Percentiles rank a stretch among this genome's conserved stretches.
phyloP scores from a whole-genome alignment of 2,888 invertebrate genomes.

The Catocala nupta region DNA sequence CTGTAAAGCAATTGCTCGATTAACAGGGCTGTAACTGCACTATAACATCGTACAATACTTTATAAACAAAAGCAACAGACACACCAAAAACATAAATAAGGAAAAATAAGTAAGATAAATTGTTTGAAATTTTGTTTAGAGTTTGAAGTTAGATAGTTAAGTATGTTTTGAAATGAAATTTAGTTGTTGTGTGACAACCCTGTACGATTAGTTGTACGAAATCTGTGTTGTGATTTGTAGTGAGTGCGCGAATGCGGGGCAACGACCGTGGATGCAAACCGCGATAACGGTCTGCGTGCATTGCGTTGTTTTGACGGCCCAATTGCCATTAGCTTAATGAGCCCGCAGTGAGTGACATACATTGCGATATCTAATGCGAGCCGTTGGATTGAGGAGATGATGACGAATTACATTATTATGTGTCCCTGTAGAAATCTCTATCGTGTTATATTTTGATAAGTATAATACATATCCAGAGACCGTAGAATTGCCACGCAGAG shows the following conservation, averaged over 20 bases:
- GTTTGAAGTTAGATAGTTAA: not conserved
- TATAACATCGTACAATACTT: too few species aligned
- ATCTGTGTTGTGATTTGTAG: conserved; percentile 78
- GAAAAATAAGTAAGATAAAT: too few species aligned
- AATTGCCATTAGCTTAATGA: conserved; percentile 66
- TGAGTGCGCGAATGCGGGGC: conserved; percentile 72
- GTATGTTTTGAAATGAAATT: too few species aligned
- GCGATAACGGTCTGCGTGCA: conserved; percentile 73
- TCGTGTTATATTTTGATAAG: too few species aligned
- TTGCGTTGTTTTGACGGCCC: conserved; percentile 67
- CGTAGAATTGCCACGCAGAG: too few species aligned
- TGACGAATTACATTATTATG: too few species aligned
- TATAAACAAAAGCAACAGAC: too few species aligned
- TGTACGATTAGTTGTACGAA: conserved; percentile 67
- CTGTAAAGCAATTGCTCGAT: conserved; percentile 78
- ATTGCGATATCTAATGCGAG: conserved; percentile 18
- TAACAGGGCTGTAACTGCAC: conserved; percentile 71
- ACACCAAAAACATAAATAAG: too few species aligned
- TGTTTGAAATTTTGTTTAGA: not conserved
- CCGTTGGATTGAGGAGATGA: not conserved
- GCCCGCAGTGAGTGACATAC: conserved; percentile 47
- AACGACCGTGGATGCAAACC: conserved; percentile 75
- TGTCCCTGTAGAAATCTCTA: too few species aligned
- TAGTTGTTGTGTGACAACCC: conserved; percentile 50
- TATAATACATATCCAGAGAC: too few species aligned